phyloP scores from a whole-genome alignment of 2,797 vertebrate species.

The Melanotaenia trifasciata region DNA sequence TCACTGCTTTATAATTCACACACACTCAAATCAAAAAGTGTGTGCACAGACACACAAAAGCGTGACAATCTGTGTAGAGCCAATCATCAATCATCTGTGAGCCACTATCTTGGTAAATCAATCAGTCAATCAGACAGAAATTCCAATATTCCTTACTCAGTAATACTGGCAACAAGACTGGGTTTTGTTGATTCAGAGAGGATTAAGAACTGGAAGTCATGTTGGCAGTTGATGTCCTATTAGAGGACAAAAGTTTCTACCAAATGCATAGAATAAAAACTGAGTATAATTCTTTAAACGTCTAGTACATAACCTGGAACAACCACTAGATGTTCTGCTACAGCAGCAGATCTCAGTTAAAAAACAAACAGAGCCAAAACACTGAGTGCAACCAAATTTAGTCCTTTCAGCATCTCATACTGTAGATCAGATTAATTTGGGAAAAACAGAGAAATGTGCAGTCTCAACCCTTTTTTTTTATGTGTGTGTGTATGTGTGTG shows the following conservation, averaged over 20 bases:
- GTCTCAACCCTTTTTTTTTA: background rate
- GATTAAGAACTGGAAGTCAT: constrained; percentile 4
- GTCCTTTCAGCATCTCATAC: background rate
- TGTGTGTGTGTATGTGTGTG: background rate
- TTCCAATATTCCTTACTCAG: constrained; percentile 69
- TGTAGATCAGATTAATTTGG: background rate
- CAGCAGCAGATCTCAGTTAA: background rate
- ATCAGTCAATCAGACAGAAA: constrained; percentile 56
- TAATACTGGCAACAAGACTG: constrained; percentile 42
- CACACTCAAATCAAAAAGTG: background rate
- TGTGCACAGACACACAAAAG: background rate
- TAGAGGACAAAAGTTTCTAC: background rate
- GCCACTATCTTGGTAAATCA: constrained; percentile 71
- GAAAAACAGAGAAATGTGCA: background rate
- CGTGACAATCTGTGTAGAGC: constrained; percentile 8
- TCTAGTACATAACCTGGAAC: background rate
- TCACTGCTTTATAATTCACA: background rate
- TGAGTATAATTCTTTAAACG: background rate
- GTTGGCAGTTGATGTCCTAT: background rate
- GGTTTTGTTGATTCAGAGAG: constrained; percentile 8
- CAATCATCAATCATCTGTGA: constrained; percentile 64
- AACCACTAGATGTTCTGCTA: background rate
- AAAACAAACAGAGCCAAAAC: background rate
- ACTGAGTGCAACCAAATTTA: background rate
- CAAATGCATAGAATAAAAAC: background rate